Conservation (phyloP, 2,888 invertebrate species). For the Caenorhabditis sp. region DNA sequence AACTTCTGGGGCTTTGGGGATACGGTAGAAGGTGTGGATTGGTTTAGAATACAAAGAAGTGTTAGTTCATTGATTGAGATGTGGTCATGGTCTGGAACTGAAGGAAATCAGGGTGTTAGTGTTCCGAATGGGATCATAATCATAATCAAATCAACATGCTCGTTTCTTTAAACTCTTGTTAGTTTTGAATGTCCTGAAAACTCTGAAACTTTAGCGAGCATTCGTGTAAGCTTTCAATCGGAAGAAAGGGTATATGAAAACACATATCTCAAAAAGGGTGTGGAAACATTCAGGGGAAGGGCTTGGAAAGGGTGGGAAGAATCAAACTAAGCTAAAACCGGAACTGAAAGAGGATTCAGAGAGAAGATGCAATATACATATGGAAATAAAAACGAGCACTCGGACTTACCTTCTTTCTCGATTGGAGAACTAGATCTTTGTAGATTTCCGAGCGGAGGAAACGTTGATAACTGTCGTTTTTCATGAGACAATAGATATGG, state of each 20-base stretch:
- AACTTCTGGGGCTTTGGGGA: background rate
- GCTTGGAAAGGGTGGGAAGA: slow-evolving; percentile 21
- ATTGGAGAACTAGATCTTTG: slow-evolving; percentile 80
- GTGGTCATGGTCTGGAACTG: slow-evolving; percentile 23
- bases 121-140: background rate
- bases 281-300: slow-evolving; percentile 40
- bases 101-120: slow-evolving; percentile 41
- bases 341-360: slow-evolving; percentile 55
- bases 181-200: background rate
- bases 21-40: background rate
- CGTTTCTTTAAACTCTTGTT: background rate
- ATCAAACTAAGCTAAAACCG: slow-evolving; percentile 58
- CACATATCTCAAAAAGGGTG: slow-evolving; percentile 20
- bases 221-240: slow-evolving; percentile 51
- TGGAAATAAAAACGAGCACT: slow-evolving; percentile 8
- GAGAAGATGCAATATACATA: slow-evolving; percentile 15
- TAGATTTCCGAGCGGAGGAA: slow-evolving; percentile 98
- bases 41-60: slow-evolving; percentile 6
- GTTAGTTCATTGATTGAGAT: slow-evolving; percentile 28
- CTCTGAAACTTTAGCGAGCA: slow-evolving; percentile 32
- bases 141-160: slow-evolving; percentile 17
- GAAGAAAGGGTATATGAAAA: slow-evolving; percentile 10
- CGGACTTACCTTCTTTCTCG: slow-evolving; percentile 76
- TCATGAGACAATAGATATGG: slow-evolving; percentile 99
- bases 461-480: slow-evolving; percentile 97